A percentile compares a stretch with the other conserved stretches of the same genome.
Evolutionary conservation across 2,113 vertebrate species (phyloP).

Genomic region (Forbesichthys agassizii): DNA sequence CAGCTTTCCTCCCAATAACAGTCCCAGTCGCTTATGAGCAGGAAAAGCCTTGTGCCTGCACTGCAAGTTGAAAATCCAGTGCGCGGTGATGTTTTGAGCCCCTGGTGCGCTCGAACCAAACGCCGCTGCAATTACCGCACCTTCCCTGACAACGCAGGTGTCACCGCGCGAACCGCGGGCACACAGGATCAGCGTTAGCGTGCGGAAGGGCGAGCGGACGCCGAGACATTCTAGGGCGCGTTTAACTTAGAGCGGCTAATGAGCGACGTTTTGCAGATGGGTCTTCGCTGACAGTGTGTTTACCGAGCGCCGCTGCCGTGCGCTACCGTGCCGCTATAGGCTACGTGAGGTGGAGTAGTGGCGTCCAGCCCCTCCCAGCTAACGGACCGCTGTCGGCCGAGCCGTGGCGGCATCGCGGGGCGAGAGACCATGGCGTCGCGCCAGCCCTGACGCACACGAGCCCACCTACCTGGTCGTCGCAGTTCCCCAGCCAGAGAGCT

Average conservation of each 20-base stretch:
- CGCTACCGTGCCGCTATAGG: too few species aligned
- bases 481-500: slow-evolving; percentile 73
- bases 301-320: slow-evolving; percentile 54
- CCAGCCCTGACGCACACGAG: slow-evolving; percentile 67
- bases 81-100: slow-evolving; percentile 51
- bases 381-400: slow-evolving; percentile 27
- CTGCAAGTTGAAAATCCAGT: slow-evolving; percentile 52
- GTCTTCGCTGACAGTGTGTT: slow-evolving; percentile 63
- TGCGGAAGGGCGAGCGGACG: slow-evolving; percentile 52
- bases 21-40: slow-evolving; percentile 18
- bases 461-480: slow-evolving; percentile 75
- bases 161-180: too few species aligned
- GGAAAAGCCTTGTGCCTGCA: slow-evolving; percentile 38
- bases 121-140: slow-evolving; percentile 32
- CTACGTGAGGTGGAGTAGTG: not conserved
- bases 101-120: slow-evolving; percentile 44
- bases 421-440: slow-evolving; percentile 31
- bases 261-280: slow-evolving; percentile 59
- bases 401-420: slow-evolving; percentile 26
- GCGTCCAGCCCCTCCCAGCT: slow-evolving; percentile 66
- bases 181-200: not conserved
- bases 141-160: not conserved
- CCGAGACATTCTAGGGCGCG: slow-evolving; percentile 47
- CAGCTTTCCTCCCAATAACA: slow-evolving; percentile 35
- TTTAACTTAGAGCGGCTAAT: slow-evolving; percentile 52